Evolutionary conservation across 2,797 vertebrate species (phyloP), one percentile per base, ranked within the genome.

Genomic region (Gadopsis marmoratus): DNA sequence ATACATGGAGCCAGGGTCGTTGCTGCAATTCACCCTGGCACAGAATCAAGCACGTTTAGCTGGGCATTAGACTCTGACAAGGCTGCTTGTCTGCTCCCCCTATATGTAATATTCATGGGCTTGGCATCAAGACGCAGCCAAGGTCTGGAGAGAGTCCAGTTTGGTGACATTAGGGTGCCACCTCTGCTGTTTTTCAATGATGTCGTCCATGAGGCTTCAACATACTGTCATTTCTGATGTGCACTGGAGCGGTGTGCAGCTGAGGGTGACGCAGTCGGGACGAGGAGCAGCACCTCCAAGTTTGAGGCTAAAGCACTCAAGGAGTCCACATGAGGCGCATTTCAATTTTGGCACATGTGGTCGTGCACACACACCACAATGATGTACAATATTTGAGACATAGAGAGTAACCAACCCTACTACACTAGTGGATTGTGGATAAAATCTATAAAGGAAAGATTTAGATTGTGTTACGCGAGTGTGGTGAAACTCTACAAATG

Each of bases 51-150:
- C 73, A 66, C 53, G 45, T 88, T 90, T 84, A 79, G 77, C 37
- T 41, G 56, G 55, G 71, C 76, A 55, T 81, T 79, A 72, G 75
- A 47, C 61, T 76, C 85, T 47, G 72, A 81, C 78, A 82, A 78
- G 80, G 76, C 67, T 72, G 74, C 79, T 72, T 62, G 66, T 77
- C 87, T 71, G 35, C 80, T 59, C 48, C 13, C 61, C 45, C 65
- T 19, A 21, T 66, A 79, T 86, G 77, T 84, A 87, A 89, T 82
- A 88, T 90, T 90, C 79, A 91, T 90, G 67, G 81, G 14, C 17
- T 37, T 7, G 67, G 67, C 82, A 60, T 76, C 77, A 76, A 77
- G 78, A 85, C 35, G 4, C 65, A 43, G 68, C 61, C 21, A 33
- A 72, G 69, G 75, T 85, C 64, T 82, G 78, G 71, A 84, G 77